Evolutionary conservation across 2,888 invertebrate genomes (phyloP).

Genomic region (Hirtodrosophila duncani): DNA sequence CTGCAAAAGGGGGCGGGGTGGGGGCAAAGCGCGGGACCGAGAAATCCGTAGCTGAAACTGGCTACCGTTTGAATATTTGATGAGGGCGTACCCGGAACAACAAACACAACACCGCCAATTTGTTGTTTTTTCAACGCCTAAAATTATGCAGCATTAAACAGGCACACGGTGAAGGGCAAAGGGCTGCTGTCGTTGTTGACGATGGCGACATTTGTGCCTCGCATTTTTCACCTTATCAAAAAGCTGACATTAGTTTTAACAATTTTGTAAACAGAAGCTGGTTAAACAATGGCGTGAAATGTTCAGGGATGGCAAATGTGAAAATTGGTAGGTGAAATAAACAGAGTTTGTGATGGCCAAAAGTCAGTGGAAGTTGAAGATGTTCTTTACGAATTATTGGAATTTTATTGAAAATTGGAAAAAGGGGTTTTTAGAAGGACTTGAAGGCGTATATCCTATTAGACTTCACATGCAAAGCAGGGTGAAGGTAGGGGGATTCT

Average conservation of each 20-base stretch:
- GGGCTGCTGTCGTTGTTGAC: neutral
- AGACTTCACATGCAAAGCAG: too few species aligned
- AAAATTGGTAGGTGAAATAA: too few species aligned
- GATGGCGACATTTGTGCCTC: conserved; percentile 30
- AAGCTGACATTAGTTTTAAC: conserved; percentile 33
- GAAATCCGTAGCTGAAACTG: conserved; percentile 23
- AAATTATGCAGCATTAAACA: conserved; percentile 68
- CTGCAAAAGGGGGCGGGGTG: neutral
- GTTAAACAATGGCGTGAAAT: too few species aligned
- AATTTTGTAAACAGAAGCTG: conserved; percentile 29
- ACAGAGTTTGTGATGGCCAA: too few species aligned
- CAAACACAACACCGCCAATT: conserved; percentile 57
- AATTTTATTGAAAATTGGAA: too few species aligned
- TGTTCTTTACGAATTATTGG: too few species aligned
- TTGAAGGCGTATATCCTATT: too few species aligned
- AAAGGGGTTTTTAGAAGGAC: too few species aligned
- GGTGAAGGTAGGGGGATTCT: too few species aligned
- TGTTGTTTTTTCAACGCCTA: conserved; percentile 59
- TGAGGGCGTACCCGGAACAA: conserved; percentile 56
- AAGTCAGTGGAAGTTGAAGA: too few species aligned
- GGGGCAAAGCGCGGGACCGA: conserved; percentile 11
- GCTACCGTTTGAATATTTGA: conserved; percentile 69
- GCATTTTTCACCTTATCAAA: conserved; percentile 48
- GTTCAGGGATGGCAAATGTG: too few species aligned
- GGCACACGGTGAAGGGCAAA: conserved; percentile 21